phyloP scores from a whole-genome alignment of 2,113 vertebrate genomes.

The Egretta garzetta region DNA sequence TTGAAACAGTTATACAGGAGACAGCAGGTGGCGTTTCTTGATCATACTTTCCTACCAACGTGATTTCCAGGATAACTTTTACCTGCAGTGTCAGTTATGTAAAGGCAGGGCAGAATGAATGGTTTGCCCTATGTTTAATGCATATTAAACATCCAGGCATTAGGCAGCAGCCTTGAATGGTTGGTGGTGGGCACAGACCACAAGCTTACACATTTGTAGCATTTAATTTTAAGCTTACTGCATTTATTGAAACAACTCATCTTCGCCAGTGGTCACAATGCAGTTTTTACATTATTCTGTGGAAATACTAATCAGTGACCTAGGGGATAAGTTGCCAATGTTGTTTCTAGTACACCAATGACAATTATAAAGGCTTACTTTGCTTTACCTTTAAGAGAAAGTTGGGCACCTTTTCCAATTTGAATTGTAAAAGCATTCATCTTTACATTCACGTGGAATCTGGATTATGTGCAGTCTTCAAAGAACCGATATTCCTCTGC shows the following conservation, averaged over 20 bases:
- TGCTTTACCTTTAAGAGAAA: not conserved
- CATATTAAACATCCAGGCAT: not conserved
- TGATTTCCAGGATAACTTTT: not conserved
- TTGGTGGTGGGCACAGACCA: rapidly evolving
- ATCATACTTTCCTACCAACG: not conserved
- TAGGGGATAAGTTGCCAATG: not conserved
- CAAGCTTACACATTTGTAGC: not conserved
- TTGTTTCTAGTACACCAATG: not conserved
- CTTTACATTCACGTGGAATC: not conserved
- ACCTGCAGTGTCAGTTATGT: not conserved
- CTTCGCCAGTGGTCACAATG: not conserved
- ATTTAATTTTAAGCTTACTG: not conserved
- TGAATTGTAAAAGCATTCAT: not conserved
- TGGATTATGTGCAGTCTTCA: not conserved
- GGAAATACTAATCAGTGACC: not conserved
- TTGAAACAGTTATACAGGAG: not conserved
- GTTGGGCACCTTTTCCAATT: not conserved
- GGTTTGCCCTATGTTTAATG: rapidly evolving
- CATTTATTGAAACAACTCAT: not conserved
- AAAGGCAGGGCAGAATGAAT: not conserved
- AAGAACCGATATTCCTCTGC: not conserved
- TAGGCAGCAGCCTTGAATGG: rapidly evolving
- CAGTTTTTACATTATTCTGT: not conserved
- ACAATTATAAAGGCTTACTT: not conserved
- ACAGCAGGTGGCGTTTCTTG: conserved; percentile 58